A percentile compares a stretch with the other conserved stretches of the same genome.
Conservation (phyloP, 92 coral and sea anemone species). For the Diadumene lineata region DNA sequence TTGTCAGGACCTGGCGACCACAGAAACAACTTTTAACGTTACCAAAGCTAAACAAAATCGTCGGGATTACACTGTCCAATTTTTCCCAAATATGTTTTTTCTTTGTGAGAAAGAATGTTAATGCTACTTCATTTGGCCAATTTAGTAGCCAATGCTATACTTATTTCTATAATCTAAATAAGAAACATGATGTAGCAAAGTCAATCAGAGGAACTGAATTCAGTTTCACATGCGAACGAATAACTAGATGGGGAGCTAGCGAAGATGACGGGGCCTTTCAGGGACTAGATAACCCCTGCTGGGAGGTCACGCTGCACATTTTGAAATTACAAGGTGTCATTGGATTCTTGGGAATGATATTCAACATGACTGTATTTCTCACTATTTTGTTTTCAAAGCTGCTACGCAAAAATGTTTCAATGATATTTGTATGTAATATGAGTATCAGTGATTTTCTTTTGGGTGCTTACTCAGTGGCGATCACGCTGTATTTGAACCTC, state of each 20-base stretch:
- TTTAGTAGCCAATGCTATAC: background rate
- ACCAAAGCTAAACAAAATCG: background rate
- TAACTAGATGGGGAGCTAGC: background rate
- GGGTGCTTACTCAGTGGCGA: slow-evolving; percentile 24
- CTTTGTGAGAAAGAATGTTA: background rate
- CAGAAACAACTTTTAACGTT: background rate
- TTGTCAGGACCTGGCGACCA: slow-evolving; percentile 16
- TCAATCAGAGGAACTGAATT: background rate
- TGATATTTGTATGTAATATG: slow-evolving; percentile 38
- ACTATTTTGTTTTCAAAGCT: slow-evolving; percentile 3
- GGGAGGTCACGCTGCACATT: background rate
- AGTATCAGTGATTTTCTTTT: slow-evolving; percentile 42
- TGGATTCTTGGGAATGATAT: background rate
- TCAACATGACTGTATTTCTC: slow-evolving; percentile 28
- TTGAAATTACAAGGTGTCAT: background rate
- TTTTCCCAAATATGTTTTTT: background rate
- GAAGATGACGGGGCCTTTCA: too few relatives aligned
- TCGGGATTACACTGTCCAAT: background rate
- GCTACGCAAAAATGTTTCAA: slow-evolving; percentile 35
- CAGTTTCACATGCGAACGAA: background rate
- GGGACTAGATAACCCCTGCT: background rate
- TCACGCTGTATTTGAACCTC: slow-evolving; percentile 19
- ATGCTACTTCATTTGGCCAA: background rate
- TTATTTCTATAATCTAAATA: background rate
- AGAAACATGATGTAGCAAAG: background rate